These are phyloP conservation scores for Holothuria scabra DNA, from an alignment of 53 echinoderm and acorn worm species.

Conservation along the genomic window DNA sequence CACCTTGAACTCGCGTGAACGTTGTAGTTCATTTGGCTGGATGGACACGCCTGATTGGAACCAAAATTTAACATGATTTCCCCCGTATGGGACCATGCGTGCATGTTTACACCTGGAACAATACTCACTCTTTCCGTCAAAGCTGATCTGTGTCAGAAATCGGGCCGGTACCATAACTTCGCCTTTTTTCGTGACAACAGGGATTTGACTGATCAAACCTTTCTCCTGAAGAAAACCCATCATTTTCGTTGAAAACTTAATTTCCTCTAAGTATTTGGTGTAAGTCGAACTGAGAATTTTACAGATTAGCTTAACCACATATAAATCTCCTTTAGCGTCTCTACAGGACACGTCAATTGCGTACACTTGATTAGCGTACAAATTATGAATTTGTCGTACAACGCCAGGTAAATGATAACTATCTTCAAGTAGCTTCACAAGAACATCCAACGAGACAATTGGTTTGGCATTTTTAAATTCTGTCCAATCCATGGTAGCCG, in stretches of 20 bases:
- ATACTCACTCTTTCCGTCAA: too few relatives aligned
- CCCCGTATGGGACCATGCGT: too few relatives aligned
- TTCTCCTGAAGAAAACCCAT: not conserved
- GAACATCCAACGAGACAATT: not conserved
- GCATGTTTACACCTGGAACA: too few relatives aligned
- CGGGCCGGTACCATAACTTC: too few relatives aligned
- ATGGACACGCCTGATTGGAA: too few relatives aligned
- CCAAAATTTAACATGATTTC: too few relatives aligned
- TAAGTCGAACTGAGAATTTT: constrained; percentile 38
- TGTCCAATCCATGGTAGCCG: constrained; percentile 7
- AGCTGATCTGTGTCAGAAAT: too few relatives aligned
- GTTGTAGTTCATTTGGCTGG: too few relatives aligned
- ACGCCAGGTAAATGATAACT: not conserved
- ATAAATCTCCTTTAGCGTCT: not conserved
- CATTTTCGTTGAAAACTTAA: not conserved
- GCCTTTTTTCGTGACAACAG: not conserved
- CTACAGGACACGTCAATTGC: not conserved
- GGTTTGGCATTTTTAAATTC: constrained; percentile 15
- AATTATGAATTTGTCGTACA: not conserved
- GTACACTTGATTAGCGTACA: not conserved
- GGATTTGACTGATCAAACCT: constrained; percentile 1
- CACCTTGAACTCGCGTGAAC: too few relatives aligned
- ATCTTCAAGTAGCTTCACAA: not conserved
- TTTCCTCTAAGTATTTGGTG: constrained; percentile 6
- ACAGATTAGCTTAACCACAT: not conserved